Evolutionary conservation across 2,797 vertebrate species (phyloP).

Genomic region (Urophycis tenuis): DNA sequence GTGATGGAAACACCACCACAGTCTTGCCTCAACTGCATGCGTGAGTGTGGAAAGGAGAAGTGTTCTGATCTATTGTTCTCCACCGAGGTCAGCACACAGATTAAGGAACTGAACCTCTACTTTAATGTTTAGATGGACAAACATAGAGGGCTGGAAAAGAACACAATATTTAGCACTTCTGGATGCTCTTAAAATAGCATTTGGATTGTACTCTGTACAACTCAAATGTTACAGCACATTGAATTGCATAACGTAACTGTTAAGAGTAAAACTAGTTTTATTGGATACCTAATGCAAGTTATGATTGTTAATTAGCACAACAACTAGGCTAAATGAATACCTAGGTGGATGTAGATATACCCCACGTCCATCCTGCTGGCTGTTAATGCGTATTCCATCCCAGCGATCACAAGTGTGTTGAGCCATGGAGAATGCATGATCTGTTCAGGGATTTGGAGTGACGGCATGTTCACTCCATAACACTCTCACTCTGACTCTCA

Average conservation of each 20-base stretch:
- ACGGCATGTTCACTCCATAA: too few species aligned
- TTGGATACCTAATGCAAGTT: not conserved
- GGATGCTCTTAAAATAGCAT: too few species aligned
- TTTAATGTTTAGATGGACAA: not conserved
- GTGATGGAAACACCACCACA: not conserved
- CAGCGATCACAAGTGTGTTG: not conserved
- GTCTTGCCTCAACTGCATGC: not conserved
- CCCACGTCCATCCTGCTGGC: too few species aligned
- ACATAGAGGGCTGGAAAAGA: not conserved
- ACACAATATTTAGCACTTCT: not conserved
- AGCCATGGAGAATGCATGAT: not conserved
- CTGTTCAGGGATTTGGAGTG: too few species aligned
- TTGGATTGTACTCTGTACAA: too few species aligned
- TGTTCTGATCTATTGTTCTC: not conserved
- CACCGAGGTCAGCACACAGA: not conserved
- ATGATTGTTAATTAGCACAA: not conserved
- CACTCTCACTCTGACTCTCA: too few species aligned
- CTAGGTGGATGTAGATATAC: not conserved
- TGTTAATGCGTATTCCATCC: not conserved
- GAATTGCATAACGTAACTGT: too few species aligned
- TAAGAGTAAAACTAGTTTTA: not conserved
- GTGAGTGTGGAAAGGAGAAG: not conserved
- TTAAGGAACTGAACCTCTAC: not conserved
- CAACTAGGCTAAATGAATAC: not conserved
- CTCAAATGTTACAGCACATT: too few species aligned